Conservation (phyloP, 1,140 invertebrate genomes). For the Ruditapes philippinarum region DNA sequence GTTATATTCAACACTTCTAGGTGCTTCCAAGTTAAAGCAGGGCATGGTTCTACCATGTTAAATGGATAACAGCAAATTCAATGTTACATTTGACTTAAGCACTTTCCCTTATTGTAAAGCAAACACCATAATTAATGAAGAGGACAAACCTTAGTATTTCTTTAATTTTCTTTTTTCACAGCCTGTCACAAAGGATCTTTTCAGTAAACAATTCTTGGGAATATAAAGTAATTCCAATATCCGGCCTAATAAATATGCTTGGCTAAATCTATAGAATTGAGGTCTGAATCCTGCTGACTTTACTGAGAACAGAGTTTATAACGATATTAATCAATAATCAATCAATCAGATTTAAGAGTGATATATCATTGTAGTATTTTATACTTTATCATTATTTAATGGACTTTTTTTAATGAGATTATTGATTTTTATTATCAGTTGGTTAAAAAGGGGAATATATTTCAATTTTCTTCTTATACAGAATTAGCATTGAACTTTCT, state of each 20-base stretch:
- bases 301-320: not conserved
- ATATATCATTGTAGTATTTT: not conserved
- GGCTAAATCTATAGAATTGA: not conserved
- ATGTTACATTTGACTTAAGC: not conserved
- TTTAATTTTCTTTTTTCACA: not conserved
- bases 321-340: not conserved
- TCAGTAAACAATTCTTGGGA: not conserved
- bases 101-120: not conserved
- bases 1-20: no score
- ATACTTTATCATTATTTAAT: not conserved
- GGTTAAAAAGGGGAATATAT: not conserved
- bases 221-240: constrained; percentile 13
- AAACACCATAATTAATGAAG: not conserved
- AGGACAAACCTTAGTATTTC: not conserved
- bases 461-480: no score
- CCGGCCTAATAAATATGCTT: not conserved
- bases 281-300: not conserved
- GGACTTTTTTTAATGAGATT: not conserved
- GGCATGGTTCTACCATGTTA: not conserved
- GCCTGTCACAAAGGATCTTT: not conserved
- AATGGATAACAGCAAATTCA: not conserved
- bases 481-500: no score
- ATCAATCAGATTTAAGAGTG: not conserved
- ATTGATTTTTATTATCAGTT: no score
- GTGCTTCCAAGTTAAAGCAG: no score